A percentile compares a stretch with the other conserved stretches of the same genome.
These are phyloP conservation scores for Drosophila ananassae DNA, from an alignment of 1,140 invertebrate genomes.

Conservation along the genomic window DNA sequence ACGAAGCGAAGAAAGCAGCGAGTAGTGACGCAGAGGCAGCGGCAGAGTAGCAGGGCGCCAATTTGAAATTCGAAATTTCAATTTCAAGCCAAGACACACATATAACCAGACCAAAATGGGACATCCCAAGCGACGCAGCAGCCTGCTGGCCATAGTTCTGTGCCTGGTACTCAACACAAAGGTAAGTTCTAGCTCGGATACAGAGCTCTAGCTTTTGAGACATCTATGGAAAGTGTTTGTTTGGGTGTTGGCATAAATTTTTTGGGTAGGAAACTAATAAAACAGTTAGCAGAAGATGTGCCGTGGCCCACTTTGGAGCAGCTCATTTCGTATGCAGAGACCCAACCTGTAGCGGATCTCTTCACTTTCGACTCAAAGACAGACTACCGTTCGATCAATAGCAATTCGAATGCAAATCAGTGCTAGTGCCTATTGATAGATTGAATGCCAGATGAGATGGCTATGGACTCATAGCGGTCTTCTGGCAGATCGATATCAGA, in stretches of 20 bases:
- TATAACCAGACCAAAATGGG: constrained; percentile 69
- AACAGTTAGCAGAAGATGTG: constrained; percentile 56
- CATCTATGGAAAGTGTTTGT: constrained; percentile 51
- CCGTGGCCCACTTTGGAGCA: constrained; percentile 58
- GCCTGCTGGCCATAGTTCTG: constrained; percentile 66
- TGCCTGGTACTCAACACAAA: constrained; percentile 79
- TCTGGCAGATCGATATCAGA: constrained; percentile 25
- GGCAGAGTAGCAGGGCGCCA: constrained; percentile 35
- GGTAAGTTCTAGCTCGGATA: constrained; percentile 48
- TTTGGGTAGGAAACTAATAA: constrained; percentile 60
- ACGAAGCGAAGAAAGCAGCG: constrained; percentile 27
- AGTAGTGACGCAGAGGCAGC: constrained; percentile 22
- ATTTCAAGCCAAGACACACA: constrained; percentile 45
- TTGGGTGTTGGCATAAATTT: constrained; percentile 22
- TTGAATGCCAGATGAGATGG: constrained; percentile 44
- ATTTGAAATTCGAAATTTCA: constrained; percentile 48
- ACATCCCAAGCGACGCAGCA: constrained; percentile 67
- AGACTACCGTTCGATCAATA: constrained; percentile 78
- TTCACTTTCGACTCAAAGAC: constrained; percentile 74
- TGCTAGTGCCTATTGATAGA: constrained; percentile 63
- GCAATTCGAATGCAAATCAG: constrained; percentile 79
- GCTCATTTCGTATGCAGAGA: constrained; percentile 44
- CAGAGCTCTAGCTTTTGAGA: not conserved
- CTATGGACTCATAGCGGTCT: constrained; percentile 51
- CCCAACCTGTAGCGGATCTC: constrained; percentile 67